Evolutionary conservation across 1,140 invertebrate species (phyloP), one percentile per base, ranked within the genome.

Genomic region (Dendroctonus valens): DNA sequence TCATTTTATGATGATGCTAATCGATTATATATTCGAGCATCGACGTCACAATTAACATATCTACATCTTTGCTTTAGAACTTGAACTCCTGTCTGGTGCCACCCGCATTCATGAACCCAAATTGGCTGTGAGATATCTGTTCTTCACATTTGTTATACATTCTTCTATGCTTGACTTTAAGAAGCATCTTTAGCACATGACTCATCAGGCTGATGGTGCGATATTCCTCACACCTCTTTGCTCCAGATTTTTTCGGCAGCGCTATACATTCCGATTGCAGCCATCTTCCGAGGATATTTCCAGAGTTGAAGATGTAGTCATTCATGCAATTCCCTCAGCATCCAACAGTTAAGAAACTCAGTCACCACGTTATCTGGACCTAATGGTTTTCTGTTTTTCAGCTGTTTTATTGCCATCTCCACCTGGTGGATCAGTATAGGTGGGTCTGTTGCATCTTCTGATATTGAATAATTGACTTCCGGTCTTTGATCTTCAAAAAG

Each of bases 1-100:
- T n/a, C n/a, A n/a, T n/a, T n/a, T n/a, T n/a, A n/a, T n/a, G n/a
- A n/a, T n/a, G n/a, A n/a, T n/a, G n/a, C n/a, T n/a, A n/a, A n/a
- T n/a, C n/a, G n/a, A n/a, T n/a, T n/a, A n/a, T n/a, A n/a, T n/a
- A n/a, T n/a, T n/a, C n/a, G n/a, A n/a, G n/a, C n/a, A n/a, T n/a
- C n/a, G n/a, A 51, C 49, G 7, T 51, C 49, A 51, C 49, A 51
- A 51, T 51, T 51, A 9, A 51, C 49, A 14, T 51, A 51, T 11
- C 8, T 11, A 51, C 8, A 51, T 51, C 49, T 51, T 14, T 14
- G n/a, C n/a, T n/a, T n/a, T n/a, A n/a, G n/a, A n/a, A 14, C 7
- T n/a, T 14, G 7, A 14, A 7, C 6, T 0, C 2, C 15, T 51
- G 8, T 51, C 14, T 51, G 14, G 49, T 44, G 42, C 42, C 42